phyloP scores from a whole-genome alignment of 2,797 vertebrate species.

The Mormyrops attenuatus region DNA sequence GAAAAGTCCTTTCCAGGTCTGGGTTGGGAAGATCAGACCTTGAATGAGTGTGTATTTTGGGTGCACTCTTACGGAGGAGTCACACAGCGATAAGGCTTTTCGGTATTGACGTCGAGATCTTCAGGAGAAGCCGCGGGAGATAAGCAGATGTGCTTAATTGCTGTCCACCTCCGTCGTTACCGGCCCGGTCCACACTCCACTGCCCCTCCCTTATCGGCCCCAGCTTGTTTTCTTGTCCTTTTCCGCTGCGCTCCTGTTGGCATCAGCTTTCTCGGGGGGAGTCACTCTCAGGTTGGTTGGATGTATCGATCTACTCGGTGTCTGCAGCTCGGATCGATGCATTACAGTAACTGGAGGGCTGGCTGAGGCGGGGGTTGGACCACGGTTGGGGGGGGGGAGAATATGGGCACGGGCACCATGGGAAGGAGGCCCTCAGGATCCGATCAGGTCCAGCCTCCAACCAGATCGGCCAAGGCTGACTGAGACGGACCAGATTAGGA shows the following conservation, averaged over 20 bases:
- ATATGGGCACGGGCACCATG: not conserved
- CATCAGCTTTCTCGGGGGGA: not conserved
- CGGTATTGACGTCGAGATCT: not conserved
- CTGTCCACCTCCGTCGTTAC: not conserved
- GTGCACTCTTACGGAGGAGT: constrained; percentile 28
- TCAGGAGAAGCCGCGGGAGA: not conserved
- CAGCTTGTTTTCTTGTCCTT: not conserved
- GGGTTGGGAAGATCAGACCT: constrained; percentile 58
- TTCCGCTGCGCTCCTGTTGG: no score
- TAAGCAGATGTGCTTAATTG: not conserved
- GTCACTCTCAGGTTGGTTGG: not conserved
- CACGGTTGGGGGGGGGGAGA: not conserved
- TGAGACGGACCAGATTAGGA: not conserved
- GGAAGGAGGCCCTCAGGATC: not conserved
- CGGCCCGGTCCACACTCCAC: not conserved
- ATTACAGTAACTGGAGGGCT: not conserved
- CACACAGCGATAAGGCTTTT: constrained; percentile 21
- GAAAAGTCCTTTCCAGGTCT: constrained; percentile 46
- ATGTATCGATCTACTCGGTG: not conserved
- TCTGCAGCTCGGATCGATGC: not conserved
- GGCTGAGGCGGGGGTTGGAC: not conserved
- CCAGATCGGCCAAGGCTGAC: not conserved
- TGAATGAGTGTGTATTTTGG: constrained; percentile 28
- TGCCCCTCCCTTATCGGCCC: not conserved
- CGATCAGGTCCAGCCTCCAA: not conserved